Evolutionary conservation across 2,888 invertebrate genomes (phyloP), one percentile per base, ranked within the genome.

Genomic region (Pseudococcus jackbeardsleyi): DNA sequence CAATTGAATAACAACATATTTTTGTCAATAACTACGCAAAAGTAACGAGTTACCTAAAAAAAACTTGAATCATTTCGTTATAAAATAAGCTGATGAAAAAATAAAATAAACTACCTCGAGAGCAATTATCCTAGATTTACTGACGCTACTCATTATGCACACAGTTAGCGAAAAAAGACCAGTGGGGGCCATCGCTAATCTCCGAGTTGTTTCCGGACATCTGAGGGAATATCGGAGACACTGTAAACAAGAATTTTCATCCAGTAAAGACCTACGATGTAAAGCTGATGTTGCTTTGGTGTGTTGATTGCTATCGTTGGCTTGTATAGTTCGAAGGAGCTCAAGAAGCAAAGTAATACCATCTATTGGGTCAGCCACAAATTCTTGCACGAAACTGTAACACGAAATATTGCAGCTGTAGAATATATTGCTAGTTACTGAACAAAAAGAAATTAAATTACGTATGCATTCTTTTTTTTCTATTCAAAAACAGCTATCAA

Each of bases 341-440:
- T 97, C 97, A 90, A 98, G 92, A 12, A 98, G 93, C 82, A 97
- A 92, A 7, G 95, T 94, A 2, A 98, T 95, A 11, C 98, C 98
- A 92, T 97, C 97, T 91, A 96, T 94, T 22, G 97, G 96, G 89
- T 96, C 95, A 87, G 96, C 95, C 0, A 97, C 94, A 91, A 98
- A 98, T 92, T 98, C 98, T 92, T 97, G 97, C 11, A 98, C 95
- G 91, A 98, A 98, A 92, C 98, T 98, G 93, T 0, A 92, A 92
- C 88, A 90, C 88, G 89, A 72, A 64, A 89, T 87, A 64, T 26
- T 48, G 86, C 89, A 82, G 88, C 19, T 48, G 33, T 46, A 84
- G 22, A 88, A 86, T 79, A 79, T 26, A 84, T 26, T 46, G 11
- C 11, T 22, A 64, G 64, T 33, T 72, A 33, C 72, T 33, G 33